These are phyloP conservation scores for Dromiciops gliroides DNA, from an alignment of 2,113 vertebrate genomes.

Conservation along the genomic window DNA sequence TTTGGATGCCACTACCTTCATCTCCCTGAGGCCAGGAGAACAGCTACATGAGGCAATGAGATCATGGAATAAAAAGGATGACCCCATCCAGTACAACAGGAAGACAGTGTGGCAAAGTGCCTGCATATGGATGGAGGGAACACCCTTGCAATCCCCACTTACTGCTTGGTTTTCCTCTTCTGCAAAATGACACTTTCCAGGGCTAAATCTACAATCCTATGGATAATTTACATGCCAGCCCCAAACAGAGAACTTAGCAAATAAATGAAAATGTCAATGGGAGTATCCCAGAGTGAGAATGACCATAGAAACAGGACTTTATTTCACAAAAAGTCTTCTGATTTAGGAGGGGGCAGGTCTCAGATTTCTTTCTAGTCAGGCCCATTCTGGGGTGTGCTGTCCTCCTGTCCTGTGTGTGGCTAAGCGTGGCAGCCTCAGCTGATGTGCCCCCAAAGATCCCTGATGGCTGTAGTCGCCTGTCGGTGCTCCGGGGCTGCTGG, in stretches of 20 bases:
- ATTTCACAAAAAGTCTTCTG: rapidly evolving
- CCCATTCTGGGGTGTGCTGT: background rate
- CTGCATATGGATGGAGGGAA: background rate
- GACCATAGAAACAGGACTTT: no score
- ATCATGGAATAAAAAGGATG: no score
- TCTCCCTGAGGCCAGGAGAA: no score
- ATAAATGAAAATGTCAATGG: background rate
- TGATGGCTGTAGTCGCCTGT: background rate
- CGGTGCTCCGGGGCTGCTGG: background rate
- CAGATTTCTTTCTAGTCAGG: background rate
- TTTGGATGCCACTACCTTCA: background rate
- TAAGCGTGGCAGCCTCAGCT: background rate
- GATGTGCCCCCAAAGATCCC: no score
- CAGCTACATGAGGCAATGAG: no score
- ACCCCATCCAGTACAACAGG: no score
- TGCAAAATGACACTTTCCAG: background rate
- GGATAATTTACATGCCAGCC: background rate
- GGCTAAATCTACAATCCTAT: background rate
- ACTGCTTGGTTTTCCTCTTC: no score
- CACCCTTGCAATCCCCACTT: background rate
- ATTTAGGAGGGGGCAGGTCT: background rate
- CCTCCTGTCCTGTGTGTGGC: background rate
- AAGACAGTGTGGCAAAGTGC: background rate
- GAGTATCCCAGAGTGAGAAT: no score
- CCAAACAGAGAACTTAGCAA: background rate